These are phyloP conservation scores for Barypeithes pellucidus DNA, from an alignment of 2,888 invertebrate species.

Conservation along the genomic window DNA sequence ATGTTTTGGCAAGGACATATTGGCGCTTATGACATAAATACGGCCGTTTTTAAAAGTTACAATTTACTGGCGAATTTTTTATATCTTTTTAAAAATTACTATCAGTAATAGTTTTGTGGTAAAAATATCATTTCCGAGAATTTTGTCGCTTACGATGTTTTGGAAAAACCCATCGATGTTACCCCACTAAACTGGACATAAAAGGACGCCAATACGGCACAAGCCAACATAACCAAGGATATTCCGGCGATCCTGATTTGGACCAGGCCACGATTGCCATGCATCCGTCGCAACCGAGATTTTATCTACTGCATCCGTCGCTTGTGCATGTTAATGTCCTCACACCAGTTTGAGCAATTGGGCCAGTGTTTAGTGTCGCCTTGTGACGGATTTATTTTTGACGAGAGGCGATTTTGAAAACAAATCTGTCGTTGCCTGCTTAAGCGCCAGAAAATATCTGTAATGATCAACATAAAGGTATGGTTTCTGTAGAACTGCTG, in stretches of 20 bases:
- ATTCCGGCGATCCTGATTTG: constrained; percentile 35
- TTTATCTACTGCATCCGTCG: constrained; percentile 60
- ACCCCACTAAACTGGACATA: background rate
- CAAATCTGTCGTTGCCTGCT: constrained; percentile 4
- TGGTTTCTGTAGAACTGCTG: too few relatives aligned
- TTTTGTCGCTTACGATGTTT: too few relatives aligned
- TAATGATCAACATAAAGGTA: too few relatives aligned
- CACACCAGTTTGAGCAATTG: constrained; percentile 61
- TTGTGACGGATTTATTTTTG: constrained; percentile 56
- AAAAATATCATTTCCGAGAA: too few relatives aligned
- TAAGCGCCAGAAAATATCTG: constrained; percentile 1
- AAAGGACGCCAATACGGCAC: constrained; percentile 17
- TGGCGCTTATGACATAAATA: too few relatives aligned
- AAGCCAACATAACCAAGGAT: constrained; percentile 15
- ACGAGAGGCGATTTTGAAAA: constrained; percentile 50
- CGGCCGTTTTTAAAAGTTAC: too few relatives aligned
- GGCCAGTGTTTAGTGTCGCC: constrained; percentile 57
- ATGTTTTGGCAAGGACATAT: too few relatives aligned
- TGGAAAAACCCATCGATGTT: too few relatives aligned
- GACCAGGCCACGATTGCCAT: constrained; percentile 52
- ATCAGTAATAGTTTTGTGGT: too few relatives aligned
- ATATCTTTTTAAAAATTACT: too few relatives aligned
- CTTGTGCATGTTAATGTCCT: constrained; percentile 62
- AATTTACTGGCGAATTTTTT: too few relatives aligned
- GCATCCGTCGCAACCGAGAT: constrained; percentile 60